Conservation (phyloP, 2,888 invertebrate species). For the Scaptomyza caliginosa region DNA sequence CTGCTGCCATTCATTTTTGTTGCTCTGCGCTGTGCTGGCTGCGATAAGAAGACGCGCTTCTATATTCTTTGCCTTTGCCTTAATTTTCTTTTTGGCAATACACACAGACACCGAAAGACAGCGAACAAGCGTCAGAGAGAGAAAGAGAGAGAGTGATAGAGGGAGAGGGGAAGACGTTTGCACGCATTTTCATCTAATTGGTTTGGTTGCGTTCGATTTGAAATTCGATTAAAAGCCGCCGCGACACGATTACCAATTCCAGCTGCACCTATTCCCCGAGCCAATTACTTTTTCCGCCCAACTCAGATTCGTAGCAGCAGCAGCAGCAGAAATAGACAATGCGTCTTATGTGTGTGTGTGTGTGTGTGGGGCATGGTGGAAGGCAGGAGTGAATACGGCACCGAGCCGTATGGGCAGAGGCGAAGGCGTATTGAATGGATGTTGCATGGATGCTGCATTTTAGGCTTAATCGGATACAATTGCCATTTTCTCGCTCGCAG, state of each 20-base stretch:
- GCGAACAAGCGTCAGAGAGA: neutral
- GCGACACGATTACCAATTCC: slow-evolving; percentile 56
- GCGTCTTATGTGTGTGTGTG: slow-evolving; percentile 38
- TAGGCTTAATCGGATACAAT: slow-evolving; percentile 53
- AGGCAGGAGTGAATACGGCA: slow-evolving; percentile 6
- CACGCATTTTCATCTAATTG: slow-evolving; percentile 46
- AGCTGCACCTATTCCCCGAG: slow-evolving; percentile 53
- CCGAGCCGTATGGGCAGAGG: neutral
- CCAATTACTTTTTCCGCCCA: slow-evolving; percentile 45
- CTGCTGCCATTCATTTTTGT: slow-evolving; percentile 27
- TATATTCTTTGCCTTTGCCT: slow-evolving; percentile 14
- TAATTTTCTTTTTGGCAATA: slow-evolving; percentile 39
- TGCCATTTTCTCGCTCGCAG: slow-evolving; percentile 24
- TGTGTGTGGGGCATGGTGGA: neutral
- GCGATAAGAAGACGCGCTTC: slow-evolving; percentile 50
- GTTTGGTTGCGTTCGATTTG: slow-evolving; percentile 63
- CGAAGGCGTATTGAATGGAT: slow-evolving; percentile 17
- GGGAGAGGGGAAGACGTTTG: neutral
- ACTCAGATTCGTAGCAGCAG: slow-evolving; percentile 22
- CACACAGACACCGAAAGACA: neutral
- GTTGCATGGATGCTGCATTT: slow-evolving; percentile 37
- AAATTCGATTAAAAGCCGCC: slow-evolving; percentile 62
- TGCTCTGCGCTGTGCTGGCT: slow-evolving; percentile 32
- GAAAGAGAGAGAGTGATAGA: neutral
- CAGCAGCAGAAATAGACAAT: slow-evolving; percentile 9